These are phyloP conservation scores for Lacanobia oleracea DNA, from an alignment of 2,888 invertebrate species.

Conservation along the genomic window DNA sequence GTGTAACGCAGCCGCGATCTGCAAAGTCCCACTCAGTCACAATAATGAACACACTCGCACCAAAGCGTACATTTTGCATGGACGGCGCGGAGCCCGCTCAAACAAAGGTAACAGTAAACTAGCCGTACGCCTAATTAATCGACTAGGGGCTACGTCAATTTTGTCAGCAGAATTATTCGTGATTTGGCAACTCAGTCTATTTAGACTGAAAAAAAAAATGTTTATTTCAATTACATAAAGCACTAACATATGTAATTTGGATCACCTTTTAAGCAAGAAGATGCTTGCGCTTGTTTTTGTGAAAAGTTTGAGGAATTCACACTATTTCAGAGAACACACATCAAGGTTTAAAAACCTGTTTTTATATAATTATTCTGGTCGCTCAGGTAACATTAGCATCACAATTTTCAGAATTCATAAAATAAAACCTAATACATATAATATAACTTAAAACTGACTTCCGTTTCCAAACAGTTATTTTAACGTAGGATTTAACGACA, in stretches of 20 bases:
- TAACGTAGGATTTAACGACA: constrained; percentile 3
- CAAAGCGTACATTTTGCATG: constrained; percentile 50
- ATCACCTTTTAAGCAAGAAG: no score
- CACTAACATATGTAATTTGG: no score
- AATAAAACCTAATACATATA: background rate
- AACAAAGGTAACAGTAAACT: constrained; percentile 57
- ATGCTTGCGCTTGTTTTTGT: no score
- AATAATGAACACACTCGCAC: constrained; percentile 52
- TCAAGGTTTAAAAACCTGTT: background rate
- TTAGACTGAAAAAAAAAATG: no score
- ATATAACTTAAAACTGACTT: constrained; percentile 2
- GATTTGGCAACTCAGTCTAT: background rate
- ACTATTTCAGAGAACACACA: no score
- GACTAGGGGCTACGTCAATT: constrained; percentile 28
- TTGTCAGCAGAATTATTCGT: constrained; percentile 4
- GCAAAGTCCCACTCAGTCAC: constrained; percentile 52
- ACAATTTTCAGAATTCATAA: background rate
- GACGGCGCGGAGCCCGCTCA: constrained; percentile 25
- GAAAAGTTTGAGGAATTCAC: no score
- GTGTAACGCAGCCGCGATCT: constrained; percentile 44
- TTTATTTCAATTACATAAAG: no score
- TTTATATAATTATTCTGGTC: no score
- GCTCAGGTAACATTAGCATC: background rate
- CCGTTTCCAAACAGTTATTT: constrained; percentile 10
- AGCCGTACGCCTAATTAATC: constrained; percentile 55